These are phyloP conservation scores for Vireo griseus DNA, from an alignment of 2,797 vertebrate species.

Conservation along the genomic window DNA sequence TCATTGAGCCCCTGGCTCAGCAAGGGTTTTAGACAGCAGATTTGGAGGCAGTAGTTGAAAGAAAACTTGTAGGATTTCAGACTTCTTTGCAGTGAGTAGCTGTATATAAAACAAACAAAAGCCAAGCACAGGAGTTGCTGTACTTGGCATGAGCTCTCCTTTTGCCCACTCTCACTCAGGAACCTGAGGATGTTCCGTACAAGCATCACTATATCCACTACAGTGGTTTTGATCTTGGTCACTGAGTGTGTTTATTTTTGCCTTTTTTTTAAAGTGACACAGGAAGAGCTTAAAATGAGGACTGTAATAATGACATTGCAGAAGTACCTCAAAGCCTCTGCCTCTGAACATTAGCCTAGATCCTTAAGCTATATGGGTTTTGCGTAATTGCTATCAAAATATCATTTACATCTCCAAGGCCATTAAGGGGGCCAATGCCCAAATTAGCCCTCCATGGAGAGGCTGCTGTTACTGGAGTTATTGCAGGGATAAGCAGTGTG, in stretches of 20 bases:
- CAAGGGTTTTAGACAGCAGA: neutral
- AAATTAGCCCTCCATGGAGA: neutral
- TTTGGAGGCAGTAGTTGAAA: neutral
- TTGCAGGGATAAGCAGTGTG: neutral
- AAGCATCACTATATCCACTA: accelerated
- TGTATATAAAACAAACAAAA: neutral
- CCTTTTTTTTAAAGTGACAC: neutral
- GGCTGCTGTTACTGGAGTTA: neutral
- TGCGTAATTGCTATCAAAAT: neutral
- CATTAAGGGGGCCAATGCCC: too few species aligned
- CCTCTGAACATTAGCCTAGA: neutral
- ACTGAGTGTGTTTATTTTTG: neutral
- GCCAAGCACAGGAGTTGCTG: neutral
- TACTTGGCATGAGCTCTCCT: neutral
- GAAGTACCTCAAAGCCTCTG: neutral
- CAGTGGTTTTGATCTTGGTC: neutral
- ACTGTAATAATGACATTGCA: neutral
- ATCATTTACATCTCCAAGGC: neutral
- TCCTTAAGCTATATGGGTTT: neutral
- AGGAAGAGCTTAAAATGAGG: neutral
- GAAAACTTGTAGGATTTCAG: neutral
- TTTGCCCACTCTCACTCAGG: neutral
- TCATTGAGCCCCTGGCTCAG: neutral
- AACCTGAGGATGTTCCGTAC: neutral
- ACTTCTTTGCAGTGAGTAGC: neutral